Conservation (phyloP, 2,797 vertebrate species). For the Tiaroga cobitis region DNA sequence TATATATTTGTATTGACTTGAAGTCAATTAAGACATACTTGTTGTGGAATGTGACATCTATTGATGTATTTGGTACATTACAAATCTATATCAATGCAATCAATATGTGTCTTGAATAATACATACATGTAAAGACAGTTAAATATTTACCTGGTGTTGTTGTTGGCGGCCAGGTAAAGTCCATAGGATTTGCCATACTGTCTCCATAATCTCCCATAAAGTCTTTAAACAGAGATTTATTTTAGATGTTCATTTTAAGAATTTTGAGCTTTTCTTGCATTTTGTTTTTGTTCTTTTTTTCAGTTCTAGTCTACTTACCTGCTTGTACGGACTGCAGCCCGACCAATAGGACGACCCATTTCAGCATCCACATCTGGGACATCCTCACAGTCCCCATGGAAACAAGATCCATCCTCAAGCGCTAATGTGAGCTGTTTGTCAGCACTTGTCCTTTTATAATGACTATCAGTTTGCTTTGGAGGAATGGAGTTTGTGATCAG, state of each 20-base stretch:
- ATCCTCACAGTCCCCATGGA: slow-evolving; percentile 25
- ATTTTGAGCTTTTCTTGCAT: neutral
- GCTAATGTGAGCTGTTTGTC: neutral
- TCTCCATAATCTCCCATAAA: neutral
- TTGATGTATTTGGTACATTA: neutral
- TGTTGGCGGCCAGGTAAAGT: neutral
- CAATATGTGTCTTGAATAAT: neutral
- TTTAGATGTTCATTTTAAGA: neutral
- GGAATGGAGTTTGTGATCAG: slow-evolving; percentile 17
- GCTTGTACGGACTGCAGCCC: neutral
- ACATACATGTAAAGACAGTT: neutral
- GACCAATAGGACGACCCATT: neutral
- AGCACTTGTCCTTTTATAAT: slow-evolving; percentile 13
- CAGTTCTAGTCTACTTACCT: neutral
- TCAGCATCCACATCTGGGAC: slow-evolving; percentile 21
- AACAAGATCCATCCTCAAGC: neutral
- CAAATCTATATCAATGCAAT: neutral
- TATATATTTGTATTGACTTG: neutral
- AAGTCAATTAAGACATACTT: no score
- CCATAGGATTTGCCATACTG: neutral
- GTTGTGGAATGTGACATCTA: neutral
- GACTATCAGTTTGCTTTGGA: slow-evolving; percentile 13
- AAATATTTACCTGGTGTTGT: slow-evolving; percentile 11
- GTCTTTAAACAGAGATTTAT: neutral
- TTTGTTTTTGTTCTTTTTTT: neutral